Percentiles rank a stretch among this genome's conserved stretches.
phyloP scores from a whole-genome alignment of 2,113 vertebrate genomes.

The Ramphastos sulfuratus region DNA sequence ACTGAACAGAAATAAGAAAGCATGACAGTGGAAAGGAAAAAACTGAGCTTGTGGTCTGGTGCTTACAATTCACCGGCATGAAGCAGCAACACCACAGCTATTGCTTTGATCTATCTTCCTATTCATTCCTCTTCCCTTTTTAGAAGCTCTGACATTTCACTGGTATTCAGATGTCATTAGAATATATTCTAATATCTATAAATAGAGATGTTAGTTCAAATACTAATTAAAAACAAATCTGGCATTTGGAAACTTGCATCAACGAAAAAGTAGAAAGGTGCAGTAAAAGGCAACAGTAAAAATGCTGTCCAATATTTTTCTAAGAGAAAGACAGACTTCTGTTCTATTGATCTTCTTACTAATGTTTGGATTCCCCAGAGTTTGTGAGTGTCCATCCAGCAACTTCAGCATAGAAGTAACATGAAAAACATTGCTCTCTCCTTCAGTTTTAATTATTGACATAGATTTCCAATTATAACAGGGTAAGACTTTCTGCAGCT shows the following conservation, averaged over 20 bases:
- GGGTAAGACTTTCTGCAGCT: not conserved
- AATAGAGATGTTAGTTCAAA: conserved; percentile 72
- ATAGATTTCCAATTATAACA: not conserved
- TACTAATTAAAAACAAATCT: conserved; percentile 74
- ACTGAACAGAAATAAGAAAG: not conserved
- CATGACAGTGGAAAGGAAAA: not conserved
- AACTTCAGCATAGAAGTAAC: not conserved
- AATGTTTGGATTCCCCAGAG: not conserved
- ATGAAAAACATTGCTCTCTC: not conserved
- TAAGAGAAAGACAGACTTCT: not conserved
- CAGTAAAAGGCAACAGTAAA: conserved; percentile 15
- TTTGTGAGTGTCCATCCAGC: not conserved
- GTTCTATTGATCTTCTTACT: not conserved
- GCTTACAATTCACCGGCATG: not conserved
- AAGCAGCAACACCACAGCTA: conserved; percentile 26
- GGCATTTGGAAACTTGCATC: conserved; percentile 58
- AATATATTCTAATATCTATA: conserved; percentile 73
- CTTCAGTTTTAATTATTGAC: not conserved
- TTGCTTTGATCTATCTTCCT: conserved; percentile 54
- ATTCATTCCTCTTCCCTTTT: conserved; percentile 53
- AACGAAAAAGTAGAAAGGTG: conserved; percentile 62
- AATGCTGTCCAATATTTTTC: not conserved
- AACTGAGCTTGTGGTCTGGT: not conserved
- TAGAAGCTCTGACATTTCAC: conserved; percentile 67
- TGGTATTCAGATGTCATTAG: conserved; percentile 63